A percentile compares a stretch with the other conserved stretches of the same genome.
These are phyloP conservation scores for Drosophila sulfurigaster DNA, from an alignment of 1,140 invertebrate species.

Conservation along the genomic window DNA sequence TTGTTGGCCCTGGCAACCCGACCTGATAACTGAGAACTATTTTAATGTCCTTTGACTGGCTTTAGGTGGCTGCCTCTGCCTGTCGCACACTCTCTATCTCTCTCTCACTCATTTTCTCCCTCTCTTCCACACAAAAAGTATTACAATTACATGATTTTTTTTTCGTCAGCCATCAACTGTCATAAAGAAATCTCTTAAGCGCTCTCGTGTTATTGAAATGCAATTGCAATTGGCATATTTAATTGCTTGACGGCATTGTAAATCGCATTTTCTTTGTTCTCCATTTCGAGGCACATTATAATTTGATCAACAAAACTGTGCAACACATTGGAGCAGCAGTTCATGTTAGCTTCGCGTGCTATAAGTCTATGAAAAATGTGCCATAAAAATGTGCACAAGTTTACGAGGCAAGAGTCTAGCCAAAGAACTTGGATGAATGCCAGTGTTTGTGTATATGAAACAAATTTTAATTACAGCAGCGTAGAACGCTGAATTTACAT, in stretches of 20 bases:
- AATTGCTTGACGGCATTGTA: slow-evolving; percentile 3
- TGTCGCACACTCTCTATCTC: background rate
- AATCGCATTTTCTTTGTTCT: background rate
- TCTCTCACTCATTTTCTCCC: background rate
- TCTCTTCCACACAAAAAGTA: background rate
- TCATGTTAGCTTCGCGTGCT: background rate
- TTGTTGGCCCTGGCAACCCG: slow-evolving; percentile 13
- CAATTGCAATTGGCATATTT: slow-evolving; percentile 21
- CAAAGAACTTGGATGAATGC: background rate
- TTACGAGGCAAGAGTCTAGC: background rate
- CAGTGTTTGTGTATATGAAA: background rate
- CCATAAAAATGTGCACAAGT: background rate
- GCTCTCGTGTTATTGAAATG: background rate
- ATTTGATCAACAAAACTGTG: background rate
- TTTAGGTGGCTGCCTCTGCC: background rate
- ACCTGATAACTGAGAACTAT: slow-evolving; percentile 19
- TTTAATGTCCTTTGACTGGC: slow-evolving; percentile 5
- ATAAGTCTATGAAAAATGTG: background rate
- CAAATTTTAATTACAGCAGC: background rate
- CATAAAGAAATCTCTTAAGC: slow-evolving; percentile 3
- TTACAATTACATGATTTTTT: background rate
- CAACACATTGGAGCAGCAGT: background rate
- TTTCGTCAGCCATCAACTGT: slow-evolving; percentile 5
- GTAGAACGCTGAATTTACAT: too few species aligned
- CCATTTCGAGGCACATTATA: background rate